Percentiles rank a stretch among this genome's conserved stretches.
Evolutionary conservation across 2,113 vertebrate genomes (phyloP).

Genomic region (Esox niger): DNA sequence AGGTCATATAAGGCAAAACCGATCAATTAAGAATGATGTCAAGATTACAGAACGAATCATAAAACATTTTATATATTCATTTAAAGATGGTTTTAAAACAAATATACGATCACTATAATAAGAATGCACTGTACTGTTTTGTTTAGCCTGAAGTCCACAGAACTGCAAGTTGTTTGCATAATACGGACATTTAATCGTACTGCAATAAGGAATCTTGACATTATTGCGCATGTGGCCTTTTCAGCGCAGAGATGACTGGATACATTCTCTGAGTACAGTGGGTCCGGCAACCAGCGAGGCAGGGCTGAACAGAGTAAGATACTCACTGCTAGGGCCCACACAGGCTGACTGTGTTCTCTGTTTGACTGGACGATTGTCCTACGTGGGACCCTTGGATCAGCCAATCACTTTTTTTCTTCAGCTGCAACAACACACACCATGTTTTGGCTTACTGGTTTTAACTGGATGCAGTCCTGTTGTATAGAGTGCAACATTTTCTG

Average conservation of each 20-base stretch:
- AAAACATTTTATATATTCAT: no score
- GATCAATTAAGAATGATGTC: not conserved
- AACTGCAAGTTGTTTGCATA: constrained; percentile 14
- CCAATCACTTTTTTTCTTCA: no score
- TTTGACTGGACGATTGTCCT: constrained; percentile 42
- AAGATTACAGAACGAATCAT: not conserved
- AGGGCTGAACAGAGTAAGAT: no score
- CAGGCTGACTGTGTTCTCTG: constrained; percentile 49
- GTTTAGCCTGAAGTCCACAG: not conserved
- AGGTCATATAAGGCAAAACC: no score
- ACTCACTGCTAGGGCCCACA: constrained; percentile 13
- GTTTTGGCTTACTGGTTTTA: no score
- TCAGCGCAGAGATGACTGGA: constrained; percentile 40
- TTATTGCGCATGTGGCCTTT: constrained; percentile 32
- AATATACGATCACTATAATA: not conserved
- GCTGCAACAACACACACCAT: no score
- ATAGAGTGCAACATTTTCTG: no score
- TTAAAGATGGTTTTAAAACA: not conserved
- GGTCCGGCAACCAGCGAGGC: constrained; percentile 12
- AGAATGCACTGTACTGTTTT: not conserved
- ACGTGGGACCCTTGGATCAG: constrained; percentile 5
- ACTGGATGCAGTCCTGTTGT: no score
- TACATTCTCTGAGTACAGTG: constrained; percentile 42
- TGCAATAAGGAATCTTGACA: constrained; percentile 2
- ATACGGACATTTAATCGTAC: constrained; percentile 18